Base-by-base conservation (phyloP, 2,888 invertebrate species). In the Mythimna loreyi region DNA sequence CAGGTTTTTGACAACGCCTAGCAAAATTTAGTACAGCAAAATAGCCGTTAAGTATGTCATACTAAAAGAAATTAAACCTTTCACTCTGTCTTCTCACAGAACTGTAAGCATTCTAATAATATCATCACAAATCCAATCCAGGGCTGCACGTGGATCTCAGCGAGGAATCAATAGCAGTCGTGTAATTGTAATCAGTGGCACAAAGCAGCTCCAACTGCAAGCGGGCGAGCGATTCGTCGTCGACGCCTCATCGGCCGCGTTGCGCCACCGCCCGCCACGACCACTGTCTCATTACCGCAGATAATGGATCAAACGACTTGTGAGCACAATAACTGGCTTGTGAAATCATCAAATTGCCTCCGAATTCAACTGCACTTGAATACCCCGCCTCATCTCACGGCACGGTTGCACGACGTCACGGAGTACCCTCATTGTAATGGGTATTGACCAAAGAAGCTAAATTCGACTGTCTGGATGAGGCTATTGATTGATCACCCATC, bases 131-230 rank as follows among this genome's bases (percentile, higher is more conserved):
- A n/a, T n/a, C n/a, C n/a, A n/a, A n/a, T n/a, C n/a, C n/a, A n/a
- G n/a, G 40, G 56, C 19, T 33, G 13, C 5, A 13, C 21, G 33
- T 19, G 33, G 13, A 36, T 11, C 19, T 25, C 33, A 9, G 28
- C 19, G 11, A 28, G 40, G 19, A 33, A 65, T 60, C 59, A 65
- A 67, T 69, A 47, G 58, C 23, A 30, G 33, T 57, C 19, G 28
- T 43, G 49, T 64, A 64, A 71, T 71, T 69, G 67, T 62, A 80
- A 74, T 78, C 61, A 69, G n/a, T 19, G 36, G 60, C 64, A 69
- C 75, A 81, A 75, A 63, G 75, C 50, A 59, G 50, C 50, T 50
- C 13, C 49, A 59, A 9, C 49, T 9, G 8, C 30, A 8, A 19
- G 25, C 36, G 45, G 55, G 28, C 30, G 47, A 45, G n/a, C 63